Percentiles rank a stretch among this genome's conserved stretches.
phyloP scores from a whole-genome alignment of 2,888 invertebrate genomes.

The Pammene aurita region DNA sequence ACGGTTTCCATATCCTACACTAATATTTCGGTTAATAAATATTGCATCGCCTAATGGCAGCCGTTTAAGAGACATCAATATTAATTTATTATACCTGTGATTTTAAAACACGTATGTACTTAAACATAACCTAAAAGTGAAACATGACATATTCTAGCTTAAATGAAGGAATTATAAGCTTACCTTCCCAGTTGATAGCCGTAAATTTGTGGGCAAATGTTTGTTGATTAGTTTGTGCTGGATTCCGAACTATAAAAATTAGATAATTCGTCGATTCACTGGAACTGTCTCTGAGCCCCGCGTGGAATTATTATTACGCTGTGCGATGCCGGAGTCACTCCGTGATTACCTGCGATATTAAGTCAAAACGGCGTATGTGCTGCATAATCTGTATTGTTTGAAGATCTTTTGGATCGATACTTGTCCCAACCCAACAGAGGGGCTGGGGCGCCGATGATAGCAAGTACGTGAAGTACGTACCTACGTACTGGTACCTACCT shows the following conservation, averaged over 20 bases:
- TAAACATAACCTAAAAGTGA: slow-evolving; percentile 25
- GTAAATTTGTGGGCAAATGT: not conserved
- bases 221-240: not conserved
- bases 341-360: not conserved
- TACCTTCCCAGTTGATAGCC: slow-evolving; percentile 15
- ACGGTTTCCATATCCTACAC: not conserved
- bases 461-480: not conserved
- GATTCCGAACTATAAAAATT: slow-evolving; percentile 7
- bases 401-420: not conserved
- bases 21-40: not conserved
- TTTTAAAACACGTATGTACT: not conserved
- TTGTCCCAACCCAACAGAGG: not conserved
- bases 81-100: too few species aligned
- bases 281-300: slow-evolving; percentile 1
- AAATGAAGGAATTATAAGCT: slow-evolving; percentile 2
- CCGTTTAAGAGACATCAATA: too few species aligned
- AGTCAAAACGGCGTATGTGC: slow-evolving; percentile 12
- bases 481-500: too few species aligned
- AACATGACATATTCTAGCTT: not conserved
- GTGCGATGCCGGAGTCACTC: slow-evolving; percentile 3
- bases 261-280: slow-evolving; percentile 9
- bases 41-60: too few species aligned
- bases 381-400: not conserved
- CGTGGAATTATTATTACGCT: slow-evolving; percentile 24
- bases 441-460: not conserved